A percentile compares a stretch with the other conserved stretches of the same genome.
Evolutionary conservation across 1,140 invertebrate genomes (phyloP).

Genomic region (Glomeris maerens): DNA sequence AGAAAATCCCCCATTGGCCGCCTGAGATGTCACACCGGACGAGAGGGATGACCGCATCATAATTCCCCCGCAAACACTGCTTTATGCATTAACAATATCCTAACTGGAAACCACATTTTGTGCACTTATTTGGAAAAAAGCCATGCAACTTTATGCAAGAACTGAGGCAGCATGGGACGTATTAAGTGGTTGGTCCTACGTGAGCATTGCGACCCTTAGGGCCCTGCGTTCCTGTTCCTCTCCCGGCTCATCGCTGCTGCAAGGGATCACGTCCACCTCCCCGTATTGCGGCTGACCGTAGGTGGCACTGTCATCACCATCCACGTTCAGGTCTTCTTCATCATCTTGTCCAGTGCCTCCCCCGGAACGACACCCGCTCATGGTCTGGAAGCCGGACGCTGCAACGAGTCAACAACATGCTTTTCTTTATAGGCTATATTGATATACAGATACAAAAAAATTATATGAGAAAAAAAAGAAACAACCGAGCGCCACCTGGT

Average conservation of each 20-base stretch:
- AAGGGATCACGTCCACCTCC: slow-evolving; percentile 28
- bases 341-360: slow-evolving; percentile 44
- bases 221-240: slow-evolving; percentile 44
- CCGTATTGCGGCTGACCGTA: slow-evolving; percentile 61
- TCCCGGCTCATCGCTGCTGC: slow-evolving; percentile 37
- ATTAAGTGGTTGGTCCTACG: neutral
- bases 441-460: neutral
- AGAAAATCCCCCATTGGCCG: no score
- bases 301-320: slow-evolving; percentile 52
- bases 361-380: slow-evolving; percentile 17
- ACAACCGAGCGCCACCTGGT: no score
- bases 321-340: slow-evolving; percentile 62
- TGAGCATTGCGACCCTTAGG: slow-evolving; percentile 39
- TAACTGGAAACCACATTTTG: no score
- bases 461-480: neutral
- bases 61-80: no score
- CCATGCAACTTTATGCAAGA: no score
- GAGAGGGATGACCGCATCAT: no score
- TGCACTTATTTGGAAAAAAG: no score
- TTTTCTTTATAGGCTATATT: neutral
- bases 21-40: no score
- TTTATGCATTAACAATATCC: no score
- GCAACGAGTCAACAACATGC: slow-evolving; percentile 13
- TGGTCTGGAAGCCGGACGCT: slow-evolving; percentile 14
- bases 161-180: neutral